Conservation (phyloP, 2,113 vertebrate genomes). For the Ophiodon elongatus region DNA sequence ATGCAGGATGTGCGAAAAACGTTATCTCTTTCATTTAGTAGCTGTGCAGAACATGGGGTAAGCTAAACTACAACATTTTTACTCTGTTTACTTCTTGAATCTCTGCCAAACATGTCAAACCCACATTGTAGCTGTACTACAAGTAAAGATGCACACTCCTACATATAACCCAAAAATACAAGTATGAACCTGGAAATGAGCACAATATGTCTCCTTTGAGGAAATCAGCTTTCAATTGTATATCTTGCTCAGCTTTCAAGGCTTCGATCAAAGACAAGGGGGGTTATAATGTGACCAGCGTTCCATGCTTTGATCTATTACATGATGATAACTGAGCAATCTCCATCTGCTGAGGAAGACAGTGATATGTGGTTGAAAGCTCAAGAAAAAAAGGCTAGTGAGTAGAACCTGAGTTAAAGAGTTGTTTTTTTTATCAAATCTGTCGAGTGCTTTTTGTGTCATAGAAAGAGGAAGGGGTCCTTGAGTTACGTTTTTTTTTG, state of each 20-base stretch:
- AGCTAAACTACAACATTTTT: neutral
- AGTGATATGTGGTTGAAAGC: neutral
- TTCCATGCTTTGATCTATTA: neutral
- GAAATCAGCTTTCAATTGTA: neutral
- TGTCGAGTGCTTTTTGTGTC: neutral
- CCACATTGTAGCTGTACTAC: neutral
- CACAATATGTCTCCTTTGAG: neutral
- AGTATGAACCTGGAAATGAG: neutral
- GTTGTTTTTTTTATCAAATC: neutral
- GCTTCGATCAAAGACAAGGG: conserved; percentile 1
- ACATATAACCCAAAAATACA: neutral
- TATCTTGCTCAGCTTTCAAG: neutral
- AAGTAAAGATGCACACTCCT: neutral
- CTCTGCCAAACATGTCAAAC: no score
- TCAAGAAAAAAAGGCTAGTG: no score
- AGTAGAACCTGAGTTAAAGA: no score
- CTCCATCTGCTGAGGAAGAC: neutral
- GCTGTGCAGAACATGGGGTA: neutral
- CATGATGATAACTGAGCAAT: neutral
- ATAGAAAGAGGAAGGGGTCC: neutral
- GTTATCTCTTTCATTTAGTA: no score
- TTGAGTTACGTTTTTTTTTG: neutral
- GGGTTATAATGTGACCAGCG: neutral
- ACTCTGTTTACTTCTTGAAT: no score
- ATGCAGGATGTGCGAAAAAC: no score